Percentiles rank a stretch among this genome's conserved stretches.
These are phyloP conservation scores for Vesta saturnalis DNA, from an alignment of 2,888 invertebrate genomes.

Conservation along the genomic window DNA sequence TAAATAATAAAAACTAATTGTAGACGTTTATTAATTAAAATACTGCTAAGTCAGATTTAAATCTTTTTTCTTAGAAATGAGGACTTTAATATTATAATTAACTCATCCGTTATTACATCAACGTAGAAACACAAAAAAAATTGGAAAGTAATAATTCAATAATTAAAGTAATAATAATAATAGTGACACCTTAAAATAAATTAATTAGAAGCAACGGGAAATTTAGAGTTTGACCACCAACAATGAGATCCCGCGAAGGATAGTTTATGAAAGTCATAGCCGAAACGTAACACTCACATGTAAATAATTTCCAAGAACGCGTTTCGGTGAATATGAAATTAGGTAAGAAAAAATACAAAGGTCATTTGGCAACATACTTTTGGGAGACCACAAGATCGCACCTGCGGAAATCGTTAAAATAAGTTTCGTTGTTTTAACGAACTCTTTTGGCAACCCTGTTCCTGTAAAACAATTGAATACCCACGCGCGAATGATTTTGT, in stretches of 20 bases:
- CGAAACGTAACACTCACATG: constrained; percentile 19
- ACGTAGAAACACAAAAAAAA: not conserved
- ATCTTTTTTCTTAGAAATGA: not conserved
- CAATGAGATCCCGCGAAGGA: not conserved
- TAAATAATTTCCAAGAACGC: constrained; percentile 38
- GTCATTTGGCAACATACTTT: constrained; percentile 33
- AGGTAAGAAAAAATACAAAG: constrained; percentile 25
- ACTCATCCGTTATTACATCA: not conserved
- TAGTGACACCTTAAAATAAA: not conserved
- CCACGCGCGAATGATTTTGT: not conserved
- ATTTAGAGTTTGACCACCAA: not conserved
- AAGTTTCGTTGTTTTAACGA: constrained; percentile 8
- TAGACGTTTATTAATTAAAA: not conserved
- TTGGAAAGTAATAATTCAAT: constrained; percentile 1
- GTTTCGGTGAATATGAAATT: constrained; percentile 8
- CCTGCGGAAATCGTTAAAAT: constrained; percentile 49
- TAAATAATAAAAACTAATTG: constrained; percentile 1
- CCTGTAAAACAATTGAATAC: not conserved
- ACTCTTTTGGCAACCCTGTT: constrained; percentile 2
- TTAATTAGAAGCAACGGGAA: not conserved
- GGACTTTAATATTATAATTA: not conserved
- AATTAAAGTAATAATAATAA: not conserved
- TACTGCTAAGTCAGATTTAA: constrained; percentile 1
- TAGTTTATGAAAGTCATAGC: constrained; percentile 7
- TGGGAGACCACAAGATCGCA: constrained; percentile 47